Conservation (phyloP, 2,113 vertebrate species). For the Platanista minor region DNA sequence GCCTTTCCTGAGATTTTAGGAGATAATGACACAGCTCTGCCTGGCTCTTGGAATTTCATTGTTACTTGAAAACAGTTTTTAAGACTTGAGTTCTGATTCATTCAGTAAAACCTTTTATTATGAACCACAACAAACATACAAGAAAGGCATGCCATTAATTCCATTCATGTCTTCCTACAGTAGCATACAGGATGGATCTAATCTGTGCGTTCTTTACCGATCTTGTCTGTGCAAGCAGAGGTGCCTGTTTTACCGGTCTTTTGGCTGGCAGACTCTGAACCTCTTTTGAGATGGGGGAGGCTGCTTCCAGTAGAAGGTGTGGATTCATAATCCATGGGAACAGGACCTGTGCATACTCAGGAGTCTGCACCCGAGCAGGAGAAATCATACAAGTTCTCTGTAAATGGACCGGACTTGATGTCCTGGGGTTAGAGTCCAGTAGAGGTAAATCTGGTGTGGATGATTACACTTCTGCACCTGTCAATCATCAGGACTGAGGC, state of each 20-base stretch:
- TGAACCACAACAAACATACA: neutral
- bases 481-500: neutral
- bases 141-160: neutral
- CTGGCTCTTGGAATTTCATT: neutral
- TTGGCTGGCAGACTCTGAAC: neutral
- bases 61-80: constrained; percentile 9
- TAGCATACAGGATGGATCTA: neutral
- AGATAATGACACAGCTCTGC: neutral
- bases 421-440: neutral
- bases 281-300: neutral
- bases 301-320: neutral
- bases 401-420: neutral
- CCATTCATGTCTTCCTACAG: neutral
- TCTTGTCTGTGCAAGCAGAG: neutral
- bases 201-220: neutral
- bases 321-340: neutral
- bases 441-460: neutral
- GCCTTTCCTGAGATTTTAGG: neutral
- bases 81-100: neutral
- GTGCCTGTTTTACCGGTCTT: neutral
- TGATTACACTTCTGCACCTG: neutral
- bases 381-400: neutral
- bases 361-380: neutral
- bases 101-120: neutral
- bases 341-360: neutral